These are phyloP conservation scores for Montipora capricornis DNA, from an alignment of 64 coral and sea anemone genomes.

Conservation along the genomic window DNA sequence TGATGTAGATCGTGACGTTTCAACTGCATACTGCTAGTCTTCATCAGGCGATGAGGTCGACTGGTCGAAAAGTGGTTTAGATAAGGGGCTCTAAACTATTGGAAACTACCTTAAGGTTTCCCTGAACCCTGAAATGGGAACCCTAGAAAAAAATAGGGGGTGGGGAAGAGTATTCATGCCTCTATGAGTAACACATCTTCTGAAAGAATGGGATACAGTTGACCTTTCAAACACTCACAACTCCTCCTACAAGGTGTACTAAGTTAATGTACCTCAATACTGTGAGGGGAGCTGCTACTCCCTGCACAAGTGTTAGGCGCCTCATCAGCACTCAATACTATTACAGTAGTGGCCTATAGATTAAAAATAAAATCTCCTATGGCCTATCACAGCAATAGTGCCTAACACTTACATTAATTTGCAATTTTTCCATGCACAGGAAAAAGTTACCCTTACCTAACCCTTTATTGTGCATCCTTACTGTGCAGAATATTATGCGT, in stretches of 20 bases:
- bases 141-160: not conserved
- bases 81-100: not conserved
- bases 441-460: too few relatives aligned
- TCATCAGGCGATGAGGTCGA: too few relatives aligned
- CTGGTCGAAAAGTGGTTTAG: too few relatives aligned
- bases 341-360: conserved; percentile 8
- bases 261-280: conserved; percentile 1
- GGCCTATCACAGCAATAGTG: too few relatives aligned
- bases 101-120: not conserved
- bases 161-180: conserved; percentile 2
- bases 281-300: conserved; percentile 1
- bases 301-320: not conserved
- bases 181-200: not conserved
- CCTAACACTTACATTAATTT: too few relatives aligned
- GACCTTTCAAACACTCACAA: conserved; percentile 7
- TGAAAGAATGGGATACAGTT: not conserved
- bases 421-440: too few relatives aligned
- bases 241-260: not conserved
- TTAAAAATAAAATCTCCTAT: not conserved
- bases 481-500: too few relatives aligned
- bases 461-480: too few relatives aligned
- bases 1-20: too few relatives aligned
- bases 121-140: not conserved
- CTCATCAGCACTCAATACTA: conserved; percentile 11
- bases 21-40: too few relatives aligned